Base-by-base conservation (phyloP, 2,797 vertebrate genomes). In the Myripristis jacobus region DNA sequence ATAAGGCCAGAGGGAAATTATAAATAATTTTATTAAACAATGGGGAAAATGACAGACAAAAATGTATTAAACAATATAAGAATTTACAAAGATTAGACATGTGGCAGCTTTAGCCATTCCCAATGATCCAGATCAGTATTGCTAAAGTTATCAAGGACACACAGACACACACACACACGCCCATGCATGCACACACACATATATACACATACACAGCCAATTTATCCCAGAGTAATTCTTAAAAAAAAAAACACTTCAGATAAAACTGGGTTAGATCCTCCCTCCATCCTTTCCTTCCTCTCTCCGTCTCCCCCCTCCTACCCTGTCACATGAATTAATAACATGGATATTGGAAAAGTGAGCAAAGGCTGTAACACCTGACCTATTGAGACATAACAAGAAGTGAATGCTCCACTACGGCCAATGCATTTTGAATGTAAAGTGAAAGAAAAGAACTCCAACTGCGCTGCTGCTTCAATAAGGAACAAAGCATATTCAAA, bases 61-160 rank as follows among this genome's bases (percentile, higher is more conserved):
- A 11, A 6, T 87, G 88, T 84, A 87, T 78, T 89, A 74, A 74
- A 86, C 66, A 78, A 65, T 81, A 65, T 43, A 77, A 74, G 51
- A 81, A 81, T 76, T 44, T 86, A 81, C 59, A 84, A 53, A 80
- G 61, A 67, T 78, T 67, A 73, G 43, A 82, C 84, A 87, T 81
- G 67, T 79, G 50, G 60, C 46, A 72, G 34, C 50, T 63, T 27
- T 75, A 51, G 38, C 31, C 80, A 79, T 60, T 70, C 46, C 44
- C 38, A 62, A 10, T 60, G 54, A 51, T 54, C 52, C 27, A 54
- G 25, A 18, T 58, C 31, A 77, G 53, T 53, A 8, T 19, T 47
- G 24, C 73, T 79, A 60, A 74, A 34, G 38, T 66, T 66, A 59
- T 19, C 15, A 13, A 27, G 41, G 44, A 50, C 53, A 69, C 75